phyloP scores from a whole-genome alignment of 1,140 invertebrate species.

The Anagrus nilaparvatae region DNA sequence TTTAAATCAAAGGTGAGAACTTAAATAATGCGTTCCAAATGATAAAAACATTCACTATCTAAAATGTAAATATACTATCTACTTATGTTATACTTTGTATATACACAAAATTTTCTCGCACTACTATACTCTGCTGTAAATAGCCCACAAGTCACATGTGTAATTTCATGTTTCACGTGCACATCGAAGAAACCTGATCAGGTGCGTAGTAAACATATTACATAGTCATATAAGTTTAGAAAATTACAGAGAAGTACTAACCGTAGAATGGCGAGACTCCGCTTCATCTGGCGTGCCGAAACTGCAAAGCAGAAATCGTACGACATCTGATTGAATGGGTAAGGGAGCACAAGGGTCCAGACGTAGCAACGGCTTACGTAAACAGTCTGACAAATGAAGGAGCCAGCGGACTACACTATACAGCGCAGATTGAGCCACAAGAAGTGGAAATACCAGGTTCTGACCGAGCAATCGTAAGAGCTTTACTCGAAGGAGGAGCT shows the following conservation, averaged over 20 bases:
- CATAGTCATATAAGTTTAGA: too few relatives aligned
- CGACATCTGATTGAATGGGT: conserved; percentile 77
- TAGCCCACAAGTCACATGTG: too few relatives aligned
- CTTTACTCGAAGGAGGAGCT: conserved; percentile 80
- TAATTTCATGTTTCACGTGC: too few relatives aligned
- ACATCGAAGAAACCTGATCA: too few relatives aligned
- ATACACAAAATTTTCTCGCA: background rate
- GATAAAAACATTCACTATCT: background rate
- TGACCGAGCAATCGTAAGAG: conserved; percentile 81
- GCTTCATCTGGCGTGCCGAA: conserved; percentile 78
- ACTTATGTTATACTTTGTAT: background rate
- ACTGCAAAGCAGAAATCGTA: conserved; percentile 78
- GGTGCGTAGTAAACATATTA: too few relatives aligned
- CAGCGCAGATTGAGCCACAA: conserved; percentile 66
- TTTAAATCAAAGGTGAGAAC: conserved; percentile 73
- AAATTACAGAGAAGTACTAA: background rate
- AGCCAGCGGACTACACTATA: conserved; percentile 86
- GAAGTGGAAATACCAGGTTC: conserved; percentile 66
- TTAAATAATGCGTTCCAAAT: background rate
- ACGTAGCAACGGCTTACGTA: conserved; percentile 62
- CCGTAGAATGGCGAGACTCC: conserved; percentile 87
- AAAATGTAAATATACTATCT: background rate
- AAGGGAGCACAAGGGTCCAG: conserved; percentile 59
- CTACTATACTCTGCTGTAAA: too few relatives aligned
- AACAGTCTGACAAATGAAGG: conserved; percentile 82